These are phyloP conservation scores for Isichthys henryi DNA, from an alignment of 2,113 vertebrate species.

Conservation along the genomic window DNA sequence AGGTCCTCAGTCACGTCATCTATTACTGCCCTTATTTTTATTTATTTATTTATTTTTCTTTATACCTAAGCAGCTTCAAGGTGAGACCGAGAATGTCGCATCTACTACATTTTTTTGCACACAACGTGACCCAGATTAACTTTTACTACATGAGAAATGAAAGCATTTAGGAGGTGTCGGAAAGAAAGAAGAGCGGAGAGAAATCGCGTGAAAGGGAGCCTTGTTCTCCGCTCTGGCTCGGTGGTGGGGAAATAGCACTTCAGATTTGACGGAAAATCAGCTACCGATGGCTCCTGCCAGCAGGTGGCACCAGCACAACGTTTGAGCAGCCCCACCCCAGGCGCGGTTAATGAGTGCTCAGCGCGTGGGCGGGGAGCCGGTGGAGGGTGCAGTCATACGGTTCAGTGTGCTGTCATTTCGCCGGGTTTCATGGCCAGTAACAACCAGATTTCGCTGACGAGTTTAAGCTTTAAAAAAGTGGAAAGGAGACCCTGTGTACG, in stretches of 20 bases:
- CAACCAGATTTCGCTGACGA: neutral
- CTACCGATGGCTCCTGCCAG: constrained; percentile 71
- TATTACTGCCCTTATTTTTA: neutral
- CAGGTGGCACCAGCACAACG: constrained; percentile 74
- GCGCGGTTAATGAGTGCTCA: constrained; percentile 42
- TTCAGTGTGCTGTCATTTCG: neutral
- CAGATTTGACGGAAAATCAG: constrained; percentile 50
- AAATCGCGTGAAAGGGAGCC: neutral
- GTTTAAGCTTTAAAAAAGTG: neutral
- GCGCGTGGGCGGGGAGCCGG: constrained; percentile 10
- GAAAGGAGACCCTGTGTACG: neutral
- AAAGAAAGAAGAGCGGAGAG: neutral
- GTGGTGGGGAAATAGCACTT: constrained; percentile 39
- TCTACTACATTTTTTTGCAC: neutral
- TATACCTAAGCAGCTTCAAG: neutral
- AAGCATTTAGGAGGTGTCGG: neutral
- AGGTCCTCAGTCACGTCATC: neutral
- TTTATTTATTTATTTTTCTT: neutral
- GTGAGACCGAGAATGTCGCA: neutral
- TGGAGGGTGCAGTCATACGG: neutral
- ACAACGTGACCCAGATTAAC: neutral
- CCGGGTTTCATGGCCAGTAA: neutral
- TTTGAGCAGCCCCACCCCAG: constrained; percentile 65
- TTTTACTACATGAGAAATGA: neutral
- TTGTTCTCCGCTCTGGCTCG: constrained; percentile 5